phyloP scores from a whole-genome alignment of 92 coral and sea anemone genomes.

The Zoanthus sociatus region DNA sequence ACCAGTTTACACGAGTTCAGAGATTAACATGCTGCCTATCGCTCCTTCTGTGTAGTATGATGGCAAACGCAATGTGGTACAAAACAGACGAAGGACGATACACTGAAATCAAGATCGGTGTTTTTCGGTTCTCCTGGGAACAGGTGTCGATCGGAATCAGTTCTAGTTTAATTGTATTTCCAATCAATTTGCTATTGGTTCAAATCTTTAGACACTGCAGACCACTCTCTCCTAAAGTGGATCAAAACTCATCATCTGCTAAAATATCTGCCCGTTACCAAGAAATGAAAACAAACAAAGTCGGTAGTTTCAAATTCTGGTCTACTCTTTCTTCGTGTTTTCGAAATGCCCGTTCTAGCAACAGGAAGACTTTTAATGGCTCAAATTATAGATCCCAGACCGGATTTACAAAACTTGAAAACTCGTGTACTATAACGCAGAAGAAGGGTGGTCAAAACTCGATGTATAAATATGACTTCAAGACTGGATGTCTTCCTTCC shows the following conservation, averaged over 20 bases:
- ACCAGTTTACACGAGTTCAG: slow-evolving; percentile 90
- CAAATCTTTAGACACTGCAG: slow-evolving; percentile 93
- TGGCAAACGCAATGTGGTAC: slow-evolving; percentile 99
- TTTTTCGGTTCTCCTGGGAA: slow-evolving; percentile 91
- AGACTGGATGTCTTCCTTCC: slow-evolving; percentile 70
- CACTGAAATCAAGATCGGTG: slow-evolving; percentile 78
- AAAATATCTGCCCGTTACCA: not conserved
- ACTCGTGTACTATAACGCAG: slow-evolving; percentile 1
- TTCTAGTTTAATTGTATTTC: slow-evolving; percentile 92
- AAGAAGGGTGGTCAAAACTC: not conserved
- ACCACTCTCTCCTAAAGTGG: not conserved
- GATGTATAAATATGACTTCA: not conserved
- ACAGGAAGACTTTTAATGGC: not conserved
- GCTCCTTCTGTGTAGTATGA: slow-evolving; percentile 92
- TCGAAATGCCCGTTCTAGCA: not conserved
- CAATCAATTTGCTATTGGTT: slow-evolving; percentile 85
- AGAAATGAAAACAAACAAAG: not conserved
- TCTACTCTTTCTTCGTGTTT: not conserved
- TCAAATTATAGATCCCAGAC: not conserved
- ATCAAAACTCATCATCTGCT: slow-evolving; percentile 16
- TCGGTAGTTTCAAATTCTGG: not conserved
- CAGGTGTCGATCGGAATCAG: slow-evolving; percentile 90
- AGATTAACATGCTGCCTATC: slow-evolving; percentile 97
- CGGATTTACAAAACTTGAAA: not conserved
- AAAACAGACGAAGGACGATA: slow-evolving; percentile 69